phyloP scores from a whole-genome alignment of 1,140 invertebrate genomes.

The Diorhabda elongata region DNA sequence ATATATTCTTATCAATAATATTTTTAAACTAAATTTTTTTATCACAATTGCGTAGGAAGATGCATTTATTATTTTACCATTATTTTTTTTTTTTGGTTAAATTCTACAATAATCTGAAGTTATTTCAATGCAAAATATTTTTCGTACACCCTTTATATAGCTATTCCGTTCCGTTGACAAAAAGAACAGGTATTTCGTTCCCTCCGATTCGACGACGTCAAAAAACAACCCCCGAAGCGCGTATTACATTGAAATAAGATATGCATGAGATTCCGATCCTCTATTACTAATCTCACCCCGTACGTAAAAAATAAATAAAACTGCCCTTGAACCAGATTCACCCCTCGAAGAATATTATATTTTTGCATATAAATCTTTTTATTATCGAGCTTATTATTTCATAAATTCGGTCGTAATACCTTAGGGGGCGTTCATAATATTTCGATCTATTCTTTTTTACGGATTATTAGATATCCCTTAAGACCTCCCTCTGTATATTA shows the following conservation, averaged over 20 bases:
- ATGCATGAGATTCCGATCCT: constrained; percentile 29
- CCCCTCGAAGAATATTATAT: constrained; percentile 4
- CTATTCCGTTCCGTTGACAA: not conserved
- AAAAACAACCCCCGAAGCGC: constrained; percentile 13
- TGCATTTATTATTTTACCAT: not conserved
- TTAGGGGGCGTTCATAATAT: not conserved
- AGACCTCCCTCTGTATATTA: constrained; percentile 8
- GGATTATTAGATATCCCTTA: constrained; percentile 16
- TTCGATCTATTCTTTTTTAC: not conserved
- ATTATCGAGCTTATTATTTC: constrained; percentile 23
- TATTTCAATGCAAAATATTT: not conserved
- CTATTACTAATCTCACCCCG: constrained; percentile 9
- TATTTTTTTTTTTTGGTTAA: not conserved
- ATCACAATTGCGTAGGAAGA: constrained; percentile 8
- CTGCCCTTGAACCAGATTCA: constrained; percentile 12
- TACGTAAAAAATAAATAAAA: not conserved
- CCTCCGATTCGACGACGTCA: constrained; percentile 10
- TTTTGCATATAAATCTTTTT: constrained; percentile 15
- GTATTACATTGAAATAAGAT: constrained; percentile 28
- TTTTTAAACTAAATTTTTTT: constrained; percentile 13
- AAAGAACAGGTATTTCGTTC: constrained; percentile 2
- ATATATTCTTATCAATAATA: too few relatives aligned
- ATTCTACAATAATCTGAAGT: not conserved
- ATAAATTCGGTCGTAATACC: constrained; percentile 19
- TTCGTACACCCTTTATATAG: not conserved